Conservation (phyloP, 2,888 invertebrate genomes). For the Vesta saturnalis region DNA sequence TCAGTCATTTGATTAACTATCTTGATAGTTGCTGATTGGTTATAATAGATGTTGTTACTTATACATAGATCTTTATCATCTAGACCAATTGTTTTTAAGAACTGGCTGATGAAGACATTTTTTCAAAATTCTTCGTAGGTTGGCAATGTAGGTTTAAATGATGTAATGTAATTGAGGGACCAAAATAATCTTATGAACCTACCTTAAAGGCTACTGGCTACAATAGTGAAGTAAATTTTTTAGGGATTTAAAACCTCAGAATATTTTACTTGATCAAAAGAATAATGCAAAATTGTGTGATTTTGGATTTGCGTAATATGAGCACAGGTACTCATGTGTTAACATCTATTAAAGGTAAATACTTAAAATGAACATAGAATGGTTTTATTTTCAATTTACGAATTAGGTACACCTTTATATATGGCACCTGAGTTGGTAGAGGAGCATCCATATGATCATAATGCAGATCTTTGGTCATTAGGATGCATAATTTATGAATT, state of each 20-base stretch:
- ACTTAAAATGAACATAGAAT: slow-evolving; percentile 44
- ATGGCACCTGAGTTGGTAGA: slow-evolving; percentile 97
- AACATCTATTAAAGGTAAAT: slow-evolving; percentile 87
- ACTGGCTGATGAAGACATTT: too few relatives aligned
- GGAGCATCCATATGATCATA: slow-evolving; percentile 93
- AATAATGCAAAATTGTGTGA: slow-evolving; percentile 92
- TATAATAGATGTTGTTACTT: not conserved
- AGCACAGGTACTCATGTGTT: slow-evolving; percentile 91
- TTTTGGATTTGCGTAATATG: slow-evolving; percentile 95
- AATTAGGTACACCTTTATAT: slow-evolving; percentile 82
- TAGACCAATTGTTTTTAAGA: not conserved
- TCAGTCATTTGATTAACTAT: not conserved
- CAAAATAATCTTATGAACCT: too few relatives aligned
- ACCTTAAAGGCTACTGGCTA: too few relatives aligned
- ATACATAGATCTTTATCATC: not conserved
- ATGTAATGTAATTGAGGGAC: too few relatives aligned
- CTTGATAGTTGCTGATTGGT: not conserved
- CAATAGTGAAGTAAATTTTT: too few relatives aligned
- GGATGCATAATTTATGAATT: slow-evolving; percentile 95
- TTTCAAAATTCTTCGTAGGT: too few relatives aligned
- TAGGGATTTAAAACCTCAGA: slow-evolving; percentile 94
- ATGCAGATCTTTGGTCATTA: slow-evolving; percentile 94
- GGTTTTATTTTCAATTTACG: not conserved
- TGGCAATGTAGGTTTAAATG: too few relatives aligned
- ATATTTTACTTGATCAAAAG: slow-evolving; percentile 85